A percentile compares a stretch with the other conserved stretches of the same genome.
These are phyloP conservation scores for Labeo calbasu DNA, from an alignment of 2,797 vertebrate genomes.

Conservation along the genomic window DNA sequence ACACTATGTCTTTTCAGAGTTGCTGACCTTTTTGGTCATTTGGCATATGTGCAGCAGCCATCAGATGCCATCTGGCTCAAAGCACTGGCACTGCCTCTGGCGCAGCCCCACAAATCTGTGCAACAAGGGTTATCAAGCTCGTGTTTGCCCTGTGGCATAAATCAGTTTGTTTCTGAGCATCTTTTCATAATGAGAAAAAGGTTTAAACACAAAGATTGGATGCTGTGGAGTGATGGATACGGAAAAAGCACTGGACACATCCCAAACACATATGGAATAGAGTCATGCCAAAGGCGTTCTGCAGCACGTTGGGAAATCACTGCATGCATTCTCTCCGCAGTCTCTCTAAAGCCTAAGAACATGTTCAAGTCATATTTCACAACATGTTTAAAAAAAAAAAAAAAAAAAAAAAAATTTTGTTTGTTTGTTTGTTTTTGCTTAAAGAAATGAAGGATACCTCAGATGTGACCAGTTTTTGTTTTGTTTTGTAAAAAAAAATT, in stretches of 20 bases:
- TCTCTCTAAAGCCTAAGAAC: not conserved
- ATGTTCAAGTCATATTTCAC: no score
- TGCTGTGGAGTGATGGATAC: not conserved
- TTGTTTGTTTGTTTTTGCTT: no score
- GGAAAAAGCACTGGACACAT: not conserved
- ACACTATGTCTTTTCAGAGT: not conserved
- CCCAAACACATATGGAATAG: not conserved
- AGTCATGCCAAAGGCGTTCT: not conserved
- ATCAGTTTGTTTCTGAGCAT: not conserved
- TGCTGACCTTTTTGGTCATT: not conserved
- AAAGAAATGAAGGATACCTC: not conserved
- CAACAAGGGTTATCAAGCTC: not conserved
- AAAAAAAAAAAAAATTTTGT: no score
- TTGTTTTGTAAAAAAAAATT: no score
- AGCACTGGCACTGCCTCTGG: not conserved
- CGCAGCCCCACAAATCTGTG: not conserved
- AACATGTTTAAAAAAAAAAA: no score
- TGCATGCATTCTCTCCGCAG: no score
- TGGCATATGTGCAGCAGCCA: constrained; percentile 14
- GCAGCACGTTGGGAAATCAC: not conserved
- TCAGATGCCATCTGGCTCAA: constrained; percentile 14
- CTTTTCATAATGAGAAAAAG: not conserved
- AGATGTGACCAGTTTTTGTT: not conserved
- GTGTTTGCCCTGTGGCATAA: not conserved
- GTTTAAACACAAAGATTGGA: not conserved